phyloP scores from a whole-genome alignment of 2,888 invertebrate species.

The Tinea semifulvella region DNA sequence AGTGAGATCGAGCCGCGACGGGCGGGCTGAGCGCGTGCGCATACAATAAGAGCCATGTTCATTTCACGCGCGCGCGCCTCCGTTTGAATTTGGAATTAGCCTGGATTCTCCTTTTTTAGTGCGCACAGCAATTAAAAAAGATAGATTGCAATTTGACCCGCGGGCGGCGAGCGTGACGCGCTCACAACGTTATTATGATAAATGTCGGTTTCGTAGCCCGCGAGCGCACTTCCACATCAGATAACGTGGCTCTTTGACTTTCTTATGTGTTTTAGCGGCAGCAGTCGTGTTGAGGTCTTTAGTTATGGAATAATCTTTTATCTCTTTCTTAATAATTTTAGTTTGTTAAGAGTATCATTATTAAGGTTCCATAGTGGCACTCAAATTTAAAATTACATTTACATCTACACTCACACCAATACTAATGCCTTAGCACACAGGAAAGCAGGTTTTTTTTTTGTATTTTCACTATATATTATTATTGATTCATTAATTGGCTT shows the following conservation, averaged over 20 bases:
- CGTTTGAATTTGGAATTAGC: constrained; percentile 43
- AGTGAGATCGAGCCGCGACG: constrained; percentile 8
- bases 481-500: no score
- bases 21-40: constrained; percentile 26
- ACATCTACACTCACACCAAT: no score
- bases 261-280: constrained; percentile 10
- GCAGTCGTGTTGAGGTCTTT: neutral
- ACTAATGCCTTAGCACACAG: no score
- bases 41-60: constrained; percentile 28
- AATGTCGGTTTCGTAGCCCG: constrained; percentile 44
- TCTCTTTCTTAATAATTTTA: neutral
- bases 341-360: neutral
- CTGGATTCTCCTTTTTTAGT: constrained; percentile 46
- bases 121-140: constrained; percentile 59
- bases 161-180: constrained; percentile 54
- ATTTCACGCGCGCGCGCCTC: constrained; percentile 52
- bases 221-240: constrained; percentile 42
- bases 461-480: no score
- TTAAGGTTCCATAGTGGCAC: neutral
- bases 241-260: constrained; percentile 32
- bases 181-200: constrained; percentile 55
- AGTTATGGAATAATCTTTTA: neutral
- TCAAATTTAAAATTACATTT: no score
- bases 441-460: no score
- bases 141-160: constrained; percentile 63